These are phyloP conservation scores for Clarias fuscus DNA, from an alignment of 2,797 vertebrate species.

Conservation along the genomic window DNA sequence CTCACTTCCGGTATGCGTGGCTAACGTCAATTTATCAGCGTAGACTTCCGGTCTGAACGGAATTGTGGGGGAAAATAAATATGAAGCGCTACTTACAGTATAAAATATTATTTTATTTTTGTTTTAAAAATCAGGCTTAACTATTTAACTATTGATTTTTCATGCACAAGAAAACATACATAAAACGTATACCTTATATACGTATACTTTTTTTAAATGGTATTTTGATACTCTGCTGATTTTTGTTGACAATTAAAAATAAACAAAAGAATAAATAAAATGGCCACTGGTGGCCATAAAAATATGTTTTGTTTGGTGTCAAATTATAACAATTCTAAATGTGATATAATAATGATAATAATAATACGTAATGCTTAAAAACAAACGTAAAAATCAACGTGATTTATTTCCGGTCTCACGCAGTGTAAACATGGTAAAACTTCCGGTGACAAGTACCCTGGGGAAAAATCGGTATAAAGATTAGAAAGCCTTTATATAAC, in stretches of 20 bases:
- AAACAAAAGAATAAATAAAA: no score
- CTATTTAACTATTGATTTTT: no score
- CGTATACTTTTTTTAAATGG: no score
- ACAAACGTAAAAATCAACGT: not conserved
- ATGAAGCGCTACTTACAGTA: not conserved
- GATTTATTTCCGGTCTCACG: not conserved
- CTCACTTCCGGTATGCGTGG: constrained; percentile 54
- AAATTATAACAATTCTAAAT: not conserved
- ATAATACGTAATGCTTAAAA: no score
- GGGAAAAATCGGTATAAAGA: not conserved
- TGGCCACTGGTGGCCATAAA: no score
- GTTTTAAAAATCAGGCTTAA: no score
- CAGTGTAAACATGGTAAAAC: not conserved
- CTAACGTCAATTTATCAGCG: not conserved
- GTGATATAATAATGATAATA: not conserved
- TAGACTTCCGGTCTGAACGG: constrained; percentile 10
- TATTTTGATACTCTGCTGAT: not conserved
- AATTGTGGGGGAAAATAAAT: not conserved
- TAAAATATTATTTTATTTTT: not conserved
- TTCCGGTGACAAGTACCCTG: not conserved
- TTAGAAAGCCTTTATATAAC: not conserved
- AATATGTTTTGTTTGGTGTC: no score
- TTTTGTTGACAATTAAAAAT: no score
- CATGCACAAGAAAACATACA: no score
- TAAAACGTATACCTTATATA: no score